Base-by-base conservation (phyloP, 2,797 vertebrate genomes). In the Enoplosus armatus region DNA sequence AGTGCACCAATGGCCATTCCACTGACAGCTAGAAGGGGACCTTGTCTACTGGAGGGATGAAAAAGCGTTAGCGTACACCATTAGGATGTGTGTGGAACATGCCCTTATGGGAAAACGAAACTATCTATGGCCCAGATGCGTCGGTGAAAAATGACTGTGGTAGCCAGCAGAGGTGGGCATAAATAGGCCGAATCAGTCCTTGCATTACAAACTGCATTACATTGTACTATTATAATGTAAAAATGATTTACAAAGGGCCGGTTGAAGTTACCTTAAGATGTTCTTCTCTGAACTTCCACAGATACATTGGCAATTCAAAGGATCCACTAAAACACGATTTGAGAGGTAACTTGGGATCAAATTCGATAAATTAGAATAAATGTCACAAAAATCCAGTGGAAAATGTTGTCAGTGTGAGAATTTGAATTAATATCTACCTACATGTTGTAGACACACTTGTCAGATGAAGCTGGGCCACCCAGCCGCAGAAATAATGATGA, bases 331-430 rank as follows among this genome's bases (percentile, higher is more conserved):
- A 33, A 51, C 50, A 33, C 37, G 26, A 58, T 72, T 59, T 53
- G 24, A 68, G 47, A 70, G 31, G 26, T 33, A 72, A 55, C 64
- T 72, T 60, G 31, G 31, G 59, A 11, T 33, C 39, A 56, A 71
- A 66, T 77, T 58, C 41, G 16, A 76, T 63, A 9, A 50, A 66
- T 59, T 50, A 47, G 33, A n/a, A n/a, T n/a, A n/a, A n/a, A n/a
- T n/a, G n/a, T n/a, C n/a, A n/a, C n/a, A n/a, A n/a, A n/a, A n/a
- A n/a, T n/a, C n/a, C n/a, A n/a, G n/a, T n/a, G 31, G 26, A 66
- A 29, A 54, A 26, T 47, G 50, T 54, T 62, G 39, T 55, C 54
- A 37, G 22, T 48, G 24, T 41, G 27, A 43, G n/a, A 43, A 59
- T 37, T 35, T 51, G 20, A 65, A 60, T 59, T 5, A 64, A 33